Evolutionary conservation across 37 sponge, comb jelly and placozoan genomes (phyloP), one percentile per base, ranked within the genome.

Genomic region (Cliona cf. orientalis): DNA sequence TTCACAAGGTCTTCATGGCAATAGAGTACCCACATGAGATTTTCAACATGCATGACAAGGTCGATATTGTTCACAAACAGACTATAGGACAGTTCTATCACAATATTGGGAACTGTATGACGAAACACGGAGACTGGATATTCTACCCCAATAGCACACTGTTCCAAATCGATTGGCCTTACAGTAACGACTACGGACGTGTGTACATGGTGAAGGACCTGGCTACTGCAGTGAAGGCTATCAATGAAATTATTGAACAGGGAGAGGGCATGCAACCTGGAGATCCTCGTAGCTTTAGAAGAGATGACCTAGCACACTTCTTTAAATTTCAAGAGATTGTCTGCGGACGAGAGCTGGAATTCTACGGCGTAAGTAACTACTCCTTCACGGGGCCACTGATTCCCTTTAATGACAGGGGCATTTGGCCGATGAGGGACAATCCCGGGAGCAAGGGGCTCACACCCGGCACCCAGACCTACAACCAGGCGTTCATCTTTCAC

Each of bases 341-440:
- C 3, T 90, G 91, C 49, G 42, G 41, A 22, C 58, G 57, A 1
- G 33, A 42, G 12, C 86, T 90, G 35, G 2, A 21, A 3, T n/a
- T n/a, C n/a, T n/a, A n/a, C n/a, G n/a, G n/a, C n/a, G n/a, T n/a
- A n/a, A n/a, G n/a, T n/a, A 17, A 35, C 40, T 80, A 90, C 53
- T 12, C 57, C 28, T 92, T 46, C 42, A 56, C 17, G 23, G 89
- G 89, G 14, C 72, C 1, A 46, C 42, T 45, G 0, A 84, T 92
- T 44, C 42, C 75, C 44, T 92, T 79, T 57, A 41, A 84, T 68
- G 40, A 67, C 26, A 22, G n/a, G 26, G 89, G 93, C 31, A 86
- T 92, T 31, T 92, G 89, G 86, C 93, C 93, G 21, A 87, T 92
- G 93, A 61, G 73, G 32, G 72, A 63, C 35, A 84, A 88, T 62